Evolutionary conservation across 2,888 invertebrate genomes (phyloP).

Genomic region (Pogonocherus hispidulus): DNA sequence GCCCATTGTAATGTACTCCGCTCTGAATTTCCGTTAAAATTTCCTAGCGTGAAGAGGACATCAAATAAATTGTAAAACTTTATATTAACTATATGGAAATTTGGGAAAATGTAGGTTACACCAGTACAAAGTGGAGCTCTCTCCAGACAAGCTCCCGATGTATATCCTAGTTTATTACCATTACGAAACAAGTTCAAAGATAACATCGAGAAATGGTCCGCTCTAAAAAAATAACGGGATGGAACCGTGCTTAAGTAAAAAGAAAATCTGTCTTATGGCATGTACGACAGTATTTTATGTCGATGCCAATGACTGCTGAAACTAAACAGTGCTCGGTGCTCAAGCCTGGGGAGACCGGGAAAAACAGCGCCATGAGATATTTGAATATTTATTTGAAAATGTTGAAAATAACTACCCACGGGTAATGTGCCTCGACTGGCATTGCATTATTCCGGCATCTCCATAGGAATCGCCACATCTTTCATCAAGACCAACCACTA

Average conservation of each 20-base stretch:
- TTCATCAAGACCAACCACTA: no score
- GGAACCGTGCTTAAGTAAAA: neutral
- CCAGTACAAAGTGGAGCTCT: neutral
- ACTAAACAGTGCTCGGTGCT: no score
- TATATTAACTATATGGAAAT: conserved; percentile 9
- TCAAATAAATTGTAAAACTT: conserved; percentile 3
- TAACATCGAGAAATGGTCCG: neutral
- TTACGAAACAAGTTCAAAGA: neutral
- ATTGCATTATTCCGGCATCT: no score
- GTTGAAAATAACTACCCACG: no score
- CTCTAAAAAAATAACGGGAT: neutral
- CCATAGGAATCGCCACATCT: no score
- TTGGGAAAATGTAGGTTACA: conserved; percentile 6
- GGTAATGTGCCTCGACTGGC: no score
- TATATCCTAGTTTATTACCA: neutral
- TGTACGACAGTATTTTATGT: no score
- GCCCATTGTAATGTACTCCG: neutral
- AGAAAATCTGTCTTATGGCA: neutral
- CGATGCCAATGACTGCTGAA: no score
- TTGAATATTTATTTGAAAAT: no score
- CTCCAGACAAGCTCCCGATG: neutral
- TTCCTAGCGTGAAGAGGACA: neutral
- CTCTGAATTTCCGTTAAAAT: neutral
- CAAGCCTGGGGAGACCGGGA: no score
- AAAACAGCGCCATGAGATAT: no score